Base-by-base conservation (phyloP, 2,797 vertebrate genomes). In the Loriculus beryllinus region DNA sequence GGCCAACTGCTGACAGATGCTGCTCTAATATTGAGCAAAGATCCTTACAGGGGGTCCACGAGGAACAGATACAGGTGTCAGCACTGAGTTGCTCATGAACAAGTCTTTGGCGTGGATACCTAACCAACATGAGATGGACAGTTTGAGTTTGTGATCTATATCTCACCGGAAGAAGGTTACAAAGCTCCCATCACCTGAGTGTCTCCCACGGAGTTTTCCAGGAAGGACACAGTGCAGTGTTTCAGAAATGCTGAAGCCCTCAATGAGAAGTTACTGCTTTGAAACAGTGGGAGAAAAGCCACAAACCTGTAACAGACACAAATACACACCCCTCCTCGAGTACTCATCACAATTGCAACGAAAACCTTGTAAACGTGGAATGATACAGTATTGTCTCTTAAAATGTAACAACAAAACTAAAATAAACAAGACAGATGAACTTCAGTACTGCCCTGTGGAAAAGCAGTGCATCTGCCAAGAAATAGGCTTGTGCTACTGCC, bases 321-420 rank as follows among this genome's bases (percentile, higher is more conserved):
- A 93, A 80, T 14, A 71, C 13, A 33, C 43, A 17, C 17, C 14
- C 4, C 11, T 9, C 4, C 49, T 62, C 6, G 8, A 82, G 59
- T 49, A 76, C 13, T 56, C n/a, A 43, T 33, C 78, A 43, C 15
- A 76, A 56, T 29, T 59, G 40, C 59, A 82, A 86, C 81, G 17
- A 86, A 84, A 76, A 59, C 37, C 35, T 72, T 69, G 29, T 33
- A 89, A 88, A 67, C 9, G 40, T 13, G 5, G 74, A 91, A 54
- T 0, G 3, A 63, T 23, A 81, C 1, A 2, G 16, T 56, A 70
- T 3, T 45, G 18, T 76, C 42, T 51, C 51, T 28, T 33, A 71
- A 85, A 84, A 79, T 20, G 18, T 25, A 82, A 57, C 37, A 91
- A 81, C 21, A 40, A 85, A 92, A 75, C 9, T 22, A 72, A 84